These are phyloP conservation scores for Apis cerana DNA, from an alignment of 1,140 invertebrate species.

Conservation along the genomic window DNA sequence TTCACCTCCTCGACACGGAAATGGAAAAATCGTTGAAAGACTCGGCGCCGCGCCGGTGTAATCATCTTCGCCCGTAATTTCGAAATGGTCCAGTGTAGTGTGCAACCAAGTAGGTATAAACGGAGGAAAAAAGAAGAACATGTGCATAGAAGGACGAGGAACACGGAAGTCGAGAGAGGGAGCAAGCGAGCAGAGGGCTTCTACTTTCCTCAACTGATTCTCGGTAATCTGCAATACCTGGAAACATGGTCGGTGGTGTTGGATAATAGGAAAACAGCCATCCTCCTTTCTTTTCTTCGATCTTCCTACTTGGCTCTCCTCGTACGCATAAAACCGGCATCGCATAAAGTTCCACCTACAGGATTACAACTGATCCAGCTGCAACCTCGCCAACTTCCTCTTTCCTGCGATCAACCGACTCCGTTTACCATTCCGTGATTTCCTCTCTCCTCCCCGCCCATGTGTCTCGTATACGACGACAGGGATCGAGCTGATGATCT, in stretches of 20 bases:
- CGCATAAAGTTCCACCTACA: constrained; percentile 49
- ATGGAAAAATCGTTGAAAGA: constrained; percentile 29
- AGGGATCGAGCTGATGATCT: constrained; percentile 38
- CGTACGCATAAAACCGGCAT: constrained; percentile 49
- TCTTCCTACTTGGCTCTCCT: neutral
- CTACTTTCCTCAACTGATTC: constrained; percentile 52
- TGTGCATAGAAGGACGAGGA: neutral
- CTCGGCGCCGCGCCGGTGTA: constrained; percentile 20
- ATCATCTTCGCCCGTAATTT: constrained; percentile 43
- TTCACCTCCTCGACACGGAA: neutral
- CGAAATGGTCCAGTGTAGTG: constrained; percentile 3
- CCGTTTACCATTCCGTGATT: constrained; percentile 38
- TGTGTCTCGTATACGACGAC: neutral
- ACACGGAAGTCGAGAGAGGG: neutral
- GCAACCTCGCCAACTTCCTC: constrained; percentile 42
- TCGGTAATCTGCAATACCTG: constrained; percentile 33
- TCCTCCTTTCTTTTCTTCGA: constrained; percentile 19
- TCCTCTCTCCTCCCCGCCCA: neutral
- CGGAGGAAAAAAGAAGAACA: neutral
- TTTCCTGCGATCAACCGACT: constrained; percentile 33
- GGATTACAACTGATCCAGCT: constrained; percentile 30
- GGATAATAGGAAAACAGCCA: constrained; percentile 54
- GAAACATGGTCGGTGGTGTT: constrained; percentile 31
- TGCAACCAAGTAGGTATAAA: neutral
- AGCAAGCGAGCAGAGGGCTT: constrained; percentile 18